Conservation (phyloP, 2,797 vertebrate genomes). For the Gorsachius magnificus region DNA sequence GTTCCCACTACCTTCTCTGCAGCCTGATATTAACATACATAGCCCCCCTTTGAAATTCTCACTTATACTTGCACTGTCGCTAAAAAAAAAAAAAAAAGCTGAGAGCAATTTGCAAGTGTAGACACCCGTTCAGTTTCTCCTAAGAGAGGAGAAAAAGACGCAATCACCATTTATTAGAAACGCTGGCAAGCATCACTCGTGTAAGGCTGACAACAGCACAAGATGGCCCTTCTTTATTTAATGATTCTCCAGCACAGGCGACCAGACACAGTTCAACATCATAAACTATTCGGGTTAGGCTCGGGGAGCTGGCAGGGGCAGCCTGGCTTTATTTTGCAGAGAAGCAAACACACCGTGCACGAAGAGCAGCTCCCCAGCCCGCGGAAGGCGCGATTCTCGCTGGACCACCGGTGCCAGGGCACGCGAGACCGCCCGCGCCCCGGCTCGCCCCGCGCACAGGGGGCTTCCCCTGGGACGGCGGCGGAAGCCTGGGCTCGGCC, state of each 20-base stretch:
- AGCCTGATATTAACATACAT: accelerated
- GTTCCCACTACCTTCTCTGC: background rate
- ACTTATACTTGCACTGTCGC: background rate
- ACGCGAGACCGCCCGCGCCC: background rate
- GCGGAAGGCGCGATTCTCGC: background rate
- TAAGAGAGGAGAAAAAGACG: accelerated
- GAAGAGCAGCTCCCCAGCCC: accelerated
- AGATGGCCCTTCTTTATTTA: background rate
- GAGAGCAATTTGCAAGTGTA: accelerated
- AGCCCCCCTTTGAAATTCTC: too few relatives aligned
- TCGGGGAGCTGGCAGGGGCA: background rate
- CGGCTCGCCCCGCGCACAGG: background rate
- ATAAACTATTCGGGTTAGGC: accelerated
- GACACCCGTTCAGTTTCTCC: background rate
- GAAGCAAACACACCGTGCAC: accelerated
- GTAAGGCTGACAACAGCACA: background rate
- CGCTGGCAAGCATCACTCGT: background rate
- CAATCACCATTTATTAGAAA: accelerated
- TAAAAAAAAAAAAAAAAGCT: too few relatives aligned
- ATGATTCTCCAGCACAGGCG: background rate
- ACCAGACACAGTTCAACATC: accelerated
- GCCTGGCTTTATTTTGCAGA: background rate
- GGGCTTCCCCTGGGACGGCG: background rate
- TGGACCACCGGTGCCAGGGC: background rate
- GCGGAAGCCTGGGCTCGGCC: background rate